Percentiles rank a stretch among this genome's conserved stretches.
phyloP scores from a whole-genome alignment of 2,888 invertebrate species.

The Hypsopygia costalis region DNA sequence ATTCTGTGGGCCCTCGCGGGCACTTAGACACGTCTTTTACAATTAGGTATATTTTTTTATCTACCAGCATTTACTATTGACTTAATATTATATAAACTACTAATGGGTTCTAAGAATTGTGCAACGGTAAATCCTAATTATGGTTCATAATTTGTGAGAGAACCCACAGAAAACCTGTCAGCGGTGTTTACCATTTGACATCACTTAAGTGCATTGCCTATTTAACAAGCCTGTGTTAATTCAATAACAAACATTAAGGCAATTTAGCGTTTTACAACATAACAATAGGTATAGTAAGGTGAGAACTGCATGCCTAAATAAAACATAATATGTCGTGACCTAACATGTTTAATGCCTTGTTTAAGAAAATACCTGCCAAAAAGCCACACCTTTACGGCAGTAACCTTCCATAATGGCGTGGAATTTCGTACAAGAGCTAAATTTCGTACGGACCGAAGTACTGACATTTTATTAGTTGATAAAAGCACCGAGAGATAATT shows the following conservation, averaged over 20 bases:
- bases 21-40: too few relatives aligned
- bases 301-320: background rate
- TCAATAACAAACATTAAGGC: background rate
- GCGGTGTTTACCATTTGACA: background rate
- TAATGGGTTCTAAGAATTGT: too few relatives aligned
- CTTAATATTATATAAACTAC: too few relatives aligned
- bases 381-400: slow-evolving; percentile 27
- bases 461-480: slow-evolving; percentile 30
- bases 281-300: background rate
- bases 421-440: slow-evolving; percentile 47
- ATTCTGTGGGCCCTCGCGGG: too few relatives aligned
- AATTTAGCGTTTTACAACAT: background rate
- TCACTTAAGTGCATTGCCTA: background rate
- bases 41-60: too few relatives aligned
- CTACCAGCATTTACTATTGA: too few relatives aligned
- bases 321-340: background rate
- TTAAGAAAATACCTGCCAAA: slow-evolving; percentile 9
- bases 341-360: slow-evolving; percentile 4
- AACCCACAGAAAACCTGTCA: background rate
- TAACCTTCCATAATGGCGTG: slow-evolving; percentile 31
- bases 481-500: slow-evolving; percentile 28
- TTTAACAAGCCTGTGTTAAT: background rate
- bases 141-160: too few relatives aligned
- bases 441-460: slow-evolving; percentile 40
- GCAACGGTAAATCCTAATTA: too few relatives aligned